Evolutionary conservation across 2,113 vertebrate genomes (phyloP).

Genomic region (Ochotona princeps): DNA sequence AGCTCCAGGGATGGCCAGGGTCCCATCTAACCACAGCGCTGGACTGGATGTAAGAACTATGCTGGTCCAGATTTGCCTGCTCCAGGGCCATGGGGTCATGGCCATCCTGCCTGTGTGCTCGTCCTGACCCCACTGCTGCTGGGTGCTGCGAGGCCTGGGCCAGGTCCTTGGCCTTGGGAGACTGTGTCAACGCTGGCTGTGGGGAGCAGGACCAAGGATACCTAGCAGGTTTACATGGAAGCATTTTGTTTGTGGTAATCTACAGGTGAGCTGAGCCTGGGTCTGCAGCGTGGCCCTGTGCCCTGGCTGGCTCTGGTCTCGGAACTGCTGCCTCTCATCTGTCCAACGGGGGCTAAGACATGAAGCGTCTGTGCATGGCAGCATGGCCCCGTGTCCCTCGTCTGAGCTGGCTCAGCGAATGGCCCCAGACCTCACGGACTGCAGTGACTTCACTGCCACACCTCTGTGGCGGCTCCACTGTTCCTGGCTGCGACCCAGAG

Average conservation of each 20-base stretch:
- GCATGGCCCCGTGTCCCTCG: no score
- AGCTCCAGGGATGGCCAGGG: neutral
- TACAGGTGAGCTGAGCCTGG: no score
- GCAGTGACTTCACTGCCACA: no score
- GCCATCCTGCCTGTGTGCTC: rapidly evolving
- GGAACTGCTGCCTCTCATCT: neutral
- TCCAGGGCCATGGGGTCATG: rapidly evolving
- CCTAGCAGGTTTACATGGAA: rapidly evolving
- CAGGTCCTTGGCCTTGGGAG: rapidly evolving
- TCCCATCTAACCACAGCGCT: rapidly evolving
- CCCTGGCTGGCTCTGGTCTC: neutral
- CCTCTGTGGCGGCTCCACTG: no score
- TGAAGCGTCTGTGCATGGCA: no score
- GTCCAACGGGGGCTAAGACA: rapidly evolving
- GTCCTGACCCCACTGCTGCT: rapidly evolving
- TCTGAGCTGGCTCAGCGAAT: no score
- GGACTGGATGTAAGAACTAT: neutral
- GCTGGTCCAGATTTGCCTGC: rapidly evolving
- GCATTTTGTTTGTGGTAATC: neutral
- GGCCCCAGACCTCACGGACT: no score
- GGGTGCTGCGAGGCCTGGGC: neutral
- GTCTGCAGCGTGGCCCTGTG: no score
- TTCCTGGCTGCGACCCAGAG: no score
- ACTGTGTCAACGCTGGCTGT: rapidly evolving
- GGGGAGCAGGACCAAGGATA: rapidly evolving